A percentile compares a stretch with the other conserved stretches of the same genome.
These are phyloP conservation scores for Burhinus bistriatus DNA, from an alignment of 2,113 vertebrate genomes.

Conservation along the genomic window DNA sequence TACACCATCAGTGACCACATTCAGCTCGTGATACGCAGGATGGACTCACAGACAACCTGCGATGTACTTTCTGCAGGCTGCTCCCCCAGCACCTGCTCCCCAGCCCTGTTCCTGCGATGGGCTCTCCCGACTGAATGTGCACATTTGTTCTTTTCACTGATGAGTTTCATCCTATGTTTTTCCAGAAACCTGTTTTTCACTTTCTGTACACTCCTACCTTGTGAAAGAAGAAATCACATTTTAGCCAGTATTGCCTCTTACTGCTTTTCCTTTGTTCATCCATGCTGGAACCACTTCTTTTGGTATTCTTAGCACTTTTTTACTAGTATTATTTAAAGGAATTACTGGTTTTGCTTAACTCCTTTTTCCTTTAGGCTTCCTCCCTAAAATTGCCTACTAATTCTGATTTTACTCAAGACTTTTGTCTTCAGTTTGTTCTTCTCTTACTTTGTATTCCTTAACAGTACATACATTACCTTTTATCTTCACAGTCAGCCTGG, in stretches of 20 bases:
- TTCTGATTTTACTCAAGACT: background rate
- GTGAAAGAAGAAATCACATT: background rate
- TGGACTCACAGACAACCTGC: background rate
- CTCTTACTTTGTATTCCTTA: background rate
- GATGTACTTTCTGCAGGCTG: background rate
- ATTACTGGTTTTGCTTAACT: background rate
- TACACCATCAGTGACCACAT: background rate
- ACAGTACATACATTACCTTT: background rate
- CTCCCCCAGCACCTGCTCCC: background rate
- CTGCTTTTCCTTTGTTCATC: background rate
- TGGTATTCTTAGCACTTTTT: background rate
- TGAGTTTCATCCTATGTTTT: background rate
- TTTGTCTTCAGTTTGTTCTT: background rate
- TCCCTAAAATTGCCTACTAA: background rate
- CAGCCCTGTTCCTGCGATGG: rapidly evolving
- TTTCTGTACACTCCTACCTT: background rate
- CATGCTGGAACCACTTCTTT: background rate
- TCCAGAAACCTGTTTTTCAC: background rate
- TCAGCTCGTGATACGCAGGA: background rate
- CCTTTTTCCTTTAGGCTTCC: background rate
- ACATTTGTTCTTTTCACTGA: background rate
- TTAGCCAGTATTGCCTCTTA: background rate
- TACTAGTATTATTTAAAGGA: background rate
- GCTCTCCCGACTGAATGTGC: background rate
- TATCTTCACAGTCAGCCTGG: background rate